Base-by-base conservation (phyloP, 2,113 vertebrate genomes). In the Leptocoma aspasia region DNA sequence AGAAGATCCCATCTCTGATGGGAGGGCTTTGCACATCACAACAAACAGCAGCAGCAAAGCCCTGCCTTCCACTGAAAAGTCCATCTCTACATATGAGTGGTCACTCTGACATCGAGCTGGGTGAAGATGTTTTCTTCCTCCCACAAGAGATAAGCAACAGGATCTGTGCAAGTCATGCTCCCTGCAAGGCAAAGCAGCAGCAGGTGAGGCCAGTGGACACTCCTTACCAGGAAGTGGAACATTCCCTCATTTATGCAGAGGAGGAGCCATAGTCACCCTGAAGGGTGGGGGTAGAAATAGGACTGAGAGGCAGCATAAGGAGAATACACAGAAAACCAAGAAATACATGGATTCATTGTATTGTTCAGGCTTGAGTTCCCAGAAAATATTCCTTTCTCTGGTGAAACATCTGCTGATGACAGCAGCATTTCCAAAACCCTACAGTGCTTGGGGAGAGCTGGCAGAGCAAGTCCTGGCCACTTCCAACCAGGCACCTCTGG, bases 261-360 rank as follows among this genome's bases (percentile, higher is more conserved):
- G 31, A 85, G 49, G 31, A 78, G 24, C 49, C 0, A 0, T 12
- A 78, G 42, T 44, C 80, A 75, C 50, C 60, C 61, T 78, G 6
- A 31, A 53, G 70, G 73, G 54, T 39, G 22, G 15, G 60, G 60
- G 70, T 35, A 92, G 30, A 94, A n/a, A 60, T 1, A 91, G 41
- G 15, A 7, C 37, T 30, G 37, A 6, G 75, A 69, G 64, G 54
- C 42, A 86, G 56, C 76, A 70, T 24, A 3, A 56, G 44, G 49
- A 81, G 56, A 41, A 44, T 71, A 60, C 0, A 0, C 13, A 64
- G 8, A 53, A 71, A 79, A 41, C 26, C 41, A 72, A 85, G 39
- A 57, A 82, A 80, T 27, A 37, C 0, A 0, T 18, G 50, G 23
- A 61, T 64, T 73, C 0, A 0, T 73, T 59, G 47, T 4, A 15